A percentile compares a stretch with the other conserved stretches of the same genome.
Evolutionary conservation across 2,888 invertebrate species (phyloP).

Genomic region (Phasia obesa): DNA sequence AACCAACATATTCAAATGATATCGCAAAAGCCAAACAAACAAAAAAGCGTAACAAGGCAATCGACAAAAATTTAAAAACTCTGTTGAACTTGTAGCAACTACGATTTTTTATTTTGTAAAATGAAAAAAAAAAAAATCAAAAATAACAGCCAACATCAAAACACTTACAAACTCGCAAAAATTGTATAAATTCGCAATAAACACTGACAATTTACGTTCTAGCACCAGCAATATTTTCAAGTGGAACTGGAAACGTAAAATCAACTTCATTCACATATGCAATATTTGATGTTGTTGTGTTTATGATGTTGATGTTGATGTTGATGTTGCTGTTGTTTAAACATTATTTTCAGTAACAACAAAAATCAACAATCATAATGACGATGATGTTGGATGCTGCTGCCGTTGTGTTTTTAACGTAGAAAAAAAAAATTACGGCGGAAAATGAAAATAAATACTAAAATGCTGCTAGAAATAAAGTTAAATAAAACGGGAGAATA

Average conservation of each 20-base stretch:
- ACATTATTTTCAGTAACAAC: conserved; percentile 60
- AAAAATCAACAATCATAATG: conserved; percentile 42
- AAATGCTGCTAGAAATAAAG: background rate
- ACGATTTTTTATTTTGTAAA: conserved; percentile 32
- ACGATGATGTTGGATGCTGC: conserved; percentile 37
- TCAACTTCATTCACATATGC: conserved; percentile 60
- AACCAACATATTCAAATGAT: background rate
- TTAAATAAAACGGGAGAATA: too few species aligned
- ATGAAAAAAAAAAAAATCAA: conserved; percentile 3
- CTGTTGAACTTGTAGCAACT: conserved; percentile 33
- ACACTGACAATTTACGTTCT: conserved; percentile 72
- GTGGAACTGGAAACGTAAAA: conserved; percentile 72
- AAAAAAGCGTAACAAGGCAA: conserved; percentile 65
- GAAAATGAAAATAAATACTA: conserved; percentile 32
- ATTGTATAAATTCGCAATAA: conserved; percentile 52
- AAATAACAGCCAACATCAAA: conserved; percentile 2
- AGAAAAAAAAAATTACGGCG: conserved; percentile 20
- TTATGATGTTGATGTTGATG: conserved; percentile 51
- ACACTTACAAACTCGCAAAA: conserved; percentile 39
- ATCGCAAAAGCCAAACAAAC: background rate
- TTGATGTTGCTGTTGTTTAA: conserved; percentile 53
- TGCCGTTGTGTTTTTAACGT: conserved; percentile 18
- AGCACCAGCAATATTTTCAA: conserved; percentile 72
- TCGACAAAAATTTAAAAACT: conserved; percentile 68
- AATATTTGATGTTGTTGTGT: conserved; percentile 49